Base-by-base conservation (phyloP, 30 jellyfish, hydroid and myxozoan species). In the Sanderia malayensis region DNA sequence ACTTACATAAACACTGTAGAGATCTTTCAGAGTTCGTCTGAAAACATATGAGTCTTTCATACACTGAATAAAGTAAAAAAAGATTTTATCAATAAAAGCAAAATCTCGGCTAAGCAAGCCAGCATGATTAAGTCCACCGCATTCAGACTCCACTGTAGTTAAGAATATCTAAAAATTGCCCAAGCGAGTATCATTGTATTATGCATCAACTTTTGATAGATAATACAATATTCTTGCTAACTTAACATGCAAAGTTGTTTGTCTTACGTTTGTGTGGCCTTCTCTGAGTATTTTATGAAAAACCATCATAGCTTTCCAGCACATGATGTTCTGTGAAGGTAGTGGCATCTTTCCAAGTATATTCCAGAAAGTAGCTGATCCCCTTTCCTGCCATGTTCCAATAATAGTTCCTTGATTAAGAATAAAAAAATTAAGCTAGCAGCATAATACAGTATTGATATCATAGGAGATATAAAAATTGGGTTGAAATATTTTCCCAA, bases 371-470 rank as follows among this genome's bases (percentile, higher is more conserved):
- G 84, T 87, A 19, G 94, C 82, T 25, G 85, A 76, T 1, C 96
- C 96, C 30, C 89, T 75, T 46, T 87, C 96, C 30, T 87, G 96
- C 96, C 96, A 87, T 45, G 96, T 87, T 24, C 96, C 96, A 21
- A 87, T 87, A 23, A 87, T 87, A 0, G 96, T 72, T 17, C 93
- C 96, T 86, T 23, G 25, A 49, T 0, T 1, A 70, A 41, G 8
- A 41, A 8, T 6, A 41, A 41, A 41, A 41, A 15, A 41, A 8
- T 6, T 8, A 19, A 24, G 47, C 34, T 6, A 29, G 24, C 17
- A 44, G 15, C 11, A 32, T 68, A 20, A n/a, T n/a, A n/a, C n/a
- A n/a, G n/a, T n/a, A n/a, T n/a, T n/a, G n/a, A n/a, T n/a, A n/a
- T n/a, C n/a, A n/a, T n/a, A n/a, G n/a, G n/a, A n/a, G n/a, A n/a